Evolutionary conservation across 2,113 vertebrate species (phyloP).

Genomic region (Peromyscus maniculatus): DNA sequence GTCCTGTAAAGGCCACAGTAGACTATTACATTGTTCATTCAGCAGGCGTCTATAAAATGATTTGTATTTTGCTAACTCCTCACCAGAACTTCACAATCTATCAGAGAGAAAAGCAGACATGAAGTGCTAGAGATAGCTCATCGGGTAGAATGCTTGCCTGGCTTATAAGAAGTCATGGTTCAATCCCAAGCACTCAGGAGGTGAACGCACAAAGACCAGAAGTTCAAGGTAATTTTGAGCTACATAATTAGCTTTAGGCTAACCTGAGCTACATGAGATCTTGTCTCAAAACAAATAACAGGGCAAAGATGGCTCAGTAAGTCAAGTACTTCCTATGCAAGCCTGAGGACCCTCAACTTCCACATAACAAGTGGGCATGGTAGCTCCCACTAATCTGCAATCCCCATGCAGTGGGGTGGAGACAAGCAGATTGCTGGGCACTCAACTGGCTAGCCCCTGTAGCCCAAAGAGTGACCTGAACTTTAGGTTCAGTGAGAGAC

Average conservation of each 20-base stretch:
- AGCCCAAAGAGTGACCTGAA: not conserved
- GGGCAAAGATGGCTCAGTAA: not conserved
- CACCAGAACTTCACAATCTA: constrained; percentile 37
- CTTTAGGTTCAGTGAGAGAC: not conserved
- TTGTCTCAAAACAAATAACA: not conserved
- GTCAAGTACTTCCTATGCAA: not conserved
- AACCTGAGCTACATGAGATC: not conserved
- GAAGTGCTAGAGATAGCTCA: not conserved
- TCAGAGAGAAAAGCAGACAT: constrained; percentile 49
- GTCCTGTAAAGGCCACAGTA: constrained; percentile 38
- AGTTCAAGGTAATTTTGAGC: not conserved
- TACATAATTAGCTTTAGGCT: not conserved
- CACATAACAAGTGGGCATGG: not conserved
- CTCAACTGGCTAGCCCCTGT: not conserved
- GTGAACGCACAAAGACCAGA: not conserved
- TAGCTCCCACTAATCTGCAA: not conserved
- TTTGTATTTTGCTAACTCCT: constrained; percentile 3
- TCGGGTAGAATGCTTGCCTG: not conserved
- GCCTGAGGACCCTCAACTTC: not conserved
- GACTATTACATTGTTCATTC: constrained; percentile 52
- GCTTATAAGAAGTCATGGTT: not conserved
- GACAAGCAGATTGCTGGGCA: not conserved
- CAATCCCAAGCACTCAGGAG: not conserved
- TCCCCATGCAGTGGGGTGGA: not conserved
- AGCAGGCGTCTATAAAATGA: constrained; percentile 53